phyloP scores from a whole-genome alignment of 2,797 vertebrate genomes.

The Falco biarmicus region DNA sequence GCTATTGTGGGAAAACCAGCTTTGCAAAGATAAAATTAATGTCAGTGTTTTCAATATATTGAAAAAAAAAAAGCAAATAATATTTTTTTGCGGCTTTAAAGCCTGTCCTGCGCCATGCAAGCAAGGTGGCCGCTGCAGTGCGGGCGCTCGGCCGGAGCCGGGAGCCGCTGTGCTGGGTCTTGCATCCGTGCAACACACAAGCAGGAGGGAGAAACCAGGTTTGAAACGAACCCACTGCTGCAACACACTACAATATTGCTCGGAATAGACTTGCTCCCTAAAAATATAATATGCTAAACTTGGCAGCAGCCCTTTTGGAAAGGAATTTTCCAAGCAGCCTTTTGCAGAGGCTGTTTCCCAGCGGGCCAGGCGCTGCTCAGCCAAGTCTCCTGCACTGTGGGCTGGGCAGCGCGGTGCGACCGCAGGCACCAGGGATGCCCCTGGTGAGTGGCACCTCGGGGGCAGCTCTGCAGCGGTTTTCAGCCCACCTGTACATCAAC shows the following conservation, averaged over 20 bases:
- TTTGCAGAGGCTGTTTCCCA: constrained; percentile 36
- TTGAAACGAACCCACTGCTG: neutral
- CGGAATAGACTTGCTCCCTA: constrained; percentile 43
- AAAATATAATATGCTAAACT: constrained; percentile 43
- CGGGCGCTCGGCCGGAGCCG: neutral
- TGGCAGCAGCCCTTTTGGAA: constrained; percentile 47
- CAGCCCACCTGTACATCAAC: neutral
- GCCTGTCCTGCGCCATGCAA: neutral
- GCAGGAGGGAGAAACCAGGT: neutral
- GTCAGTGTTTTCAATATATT: neutral
- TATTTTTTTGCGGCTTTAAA: neutral
- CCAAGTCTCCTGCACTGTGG: neutral
- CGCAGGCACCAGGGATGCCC: neutral
- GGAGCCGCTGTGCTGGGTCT: neutral
- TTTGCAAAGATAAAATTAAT: constrained; percentile 51
- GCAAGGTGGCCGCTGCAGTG: neutral
- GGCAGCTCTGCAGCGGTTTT: neutral
- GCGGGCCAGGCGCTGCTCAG: neutral
- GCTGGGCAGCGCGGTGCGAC: neutral
- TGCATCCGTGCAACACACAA: accelerated
- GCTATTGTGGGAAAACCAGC: constrained; percentile 50
- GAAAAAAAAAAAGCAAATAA: neutral
- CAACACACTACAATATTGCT: neutral
- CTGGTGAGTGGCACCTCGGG: accelerated
- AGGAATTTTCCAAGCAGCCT: constrained; percentile 65